These are phyloP conservation scores for Trilocha varians DNA, from an alignment of 2,888 invertebrate genomes.

Conservation along the genomic window DNA sequence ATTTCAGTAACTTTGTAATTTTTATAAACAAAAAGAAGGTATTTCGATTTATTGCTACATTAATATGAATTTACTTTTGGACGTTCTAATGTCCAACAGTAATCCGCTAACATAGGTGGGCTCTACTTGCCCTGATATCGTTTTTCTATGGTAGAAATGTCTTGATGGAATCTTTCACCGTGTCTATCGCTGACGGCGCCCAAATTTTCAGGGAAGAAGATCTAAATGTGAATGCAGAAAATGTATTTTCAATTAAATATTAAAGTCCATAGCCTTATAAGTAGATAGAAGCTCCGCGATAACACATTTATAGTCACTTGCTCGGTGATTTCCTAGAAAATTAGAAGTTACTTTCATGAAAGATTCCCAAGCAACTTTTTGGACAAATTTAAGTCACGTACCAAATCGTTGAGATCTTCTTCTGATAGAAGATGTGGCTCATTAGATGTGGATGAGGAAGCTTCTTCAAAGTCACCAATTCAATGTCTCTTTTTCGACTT, in stretches of 20 bases:
- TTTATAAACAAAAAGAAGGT: too few species aligned
- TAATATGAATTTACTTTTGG: not conserved
- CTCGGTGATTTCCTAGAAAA: not conserved
- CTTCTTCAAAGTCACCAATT: too few species aligned
- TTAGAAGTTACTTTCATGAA: not conserved
- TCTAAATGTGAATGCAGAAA: not conserved
- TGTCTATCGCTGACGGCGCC: too few species aligned
- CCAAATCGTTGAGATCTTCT: not conserved
- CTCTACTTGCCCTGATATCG: slow-evolving; percentile 1
- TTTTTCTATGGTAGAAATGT: not conserved
- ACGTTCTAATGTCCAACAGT: not conserved
- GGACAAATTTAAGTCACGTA: too few species aligned
- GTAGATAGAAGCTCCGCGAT: not conserved
- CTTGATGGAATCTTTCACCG: too few species aligned
- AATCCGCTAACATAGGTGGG: not conserved
- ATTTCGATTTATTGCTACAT: too few species aligned
- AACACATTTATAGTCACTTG: not conserved
- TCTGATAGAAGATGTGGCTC: not conserved
- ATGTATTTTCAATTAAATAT: not conserved
- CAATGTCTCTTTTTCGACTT: too few species aligned
- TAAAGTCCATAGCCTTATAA: not conserved
- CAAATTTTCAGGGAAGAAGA: too few species aligned
- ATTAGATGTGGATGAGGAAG: too few species aligned
- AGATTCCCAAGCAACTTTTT: not conserved
- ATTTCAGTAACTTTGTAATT: too few species aligned